phyloP scores from a whole-genome alignment of 2,113 vertebrate genomes.

The Otolemur garnettii region DNA sequence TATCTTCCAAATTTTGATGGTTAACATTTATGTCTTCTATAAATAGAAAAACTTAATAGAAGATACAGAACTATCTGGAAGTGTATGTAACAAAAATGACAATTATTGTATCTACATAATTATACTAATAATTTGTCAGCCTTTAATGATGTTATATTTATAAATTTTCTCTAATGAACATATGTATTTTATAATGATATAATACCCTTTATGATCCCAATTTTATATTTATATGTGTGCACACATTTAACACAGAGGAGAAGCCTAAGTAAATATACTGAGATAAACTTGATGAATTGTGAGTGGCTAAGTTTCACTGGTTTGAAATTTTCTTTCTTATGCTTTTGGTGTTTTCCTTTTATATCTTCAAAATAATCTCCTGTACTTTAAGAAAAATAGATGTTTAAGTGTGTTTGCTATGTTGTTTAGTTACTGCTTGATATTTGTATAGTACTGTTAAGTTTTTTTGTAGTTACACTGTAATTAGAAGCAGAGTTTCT shows the following conservation, averaged over 20 bases:
- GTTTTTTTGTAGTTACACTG: not conserved
- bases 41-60: not conserved
- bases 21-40: not conserved
- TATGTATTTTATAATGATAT: constrained; percentile 1
- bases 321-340: constrained; percentile 9
- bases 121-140: not conserved
- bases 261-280: not conserved
- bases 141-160: not conserved
- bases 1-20: not conserved
- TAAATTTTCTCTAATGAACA: not conserved
- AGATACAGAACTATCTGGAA: not conserved
- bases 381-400: not conserved
- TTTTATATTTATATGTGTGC: not conserved
- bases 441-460: not conserved
- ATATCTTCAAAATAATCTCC: not conserved
- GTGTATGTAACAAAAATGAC: not conserved
- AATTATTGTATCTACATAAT: not conserved
- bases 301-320: not conserved
- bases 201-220: not conserved
- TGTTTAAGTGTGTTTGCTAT: not conserved
- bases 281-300: not conserved
- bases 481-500: constrained; percentile 36
- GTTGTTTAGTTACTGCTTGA: not conserved
- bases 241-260: not conserved
- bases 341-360: not conserved